A percentile compares a stretch with the other conserved stretches of the same genome.
These are phyloP conservation scores for Phymatocera aterrima DNA, from an alignment of 2,888 invertebrate genomes.

Conservation along the genomic window DNA sequence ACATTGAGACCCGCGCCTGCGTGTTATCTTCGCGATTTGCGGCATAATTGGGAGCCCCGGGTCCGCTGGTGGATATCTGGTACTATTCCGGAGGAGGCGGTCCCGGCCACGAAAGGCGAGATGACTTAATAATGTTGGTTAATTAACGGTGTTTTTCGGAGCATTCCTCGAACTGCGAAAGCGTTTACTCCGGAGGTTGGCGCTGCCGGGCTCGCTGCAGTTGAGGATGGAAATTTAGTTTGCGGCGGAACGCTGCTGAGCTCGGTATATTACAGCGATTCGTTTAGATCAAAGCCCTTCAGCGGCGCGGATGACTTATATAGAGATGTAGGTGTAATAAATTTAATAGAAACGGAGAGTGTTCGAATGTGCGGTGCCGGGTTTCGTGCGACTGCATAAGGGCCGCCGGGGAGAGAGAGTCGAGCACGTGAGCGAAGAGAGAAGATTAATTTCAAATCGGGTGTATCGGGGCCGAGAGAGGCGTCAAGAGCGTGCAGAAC, in stretches of 20 bases:
- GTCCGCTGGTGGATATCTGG: constrained; percentile 18
- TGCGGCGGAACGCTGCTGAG: neutral
- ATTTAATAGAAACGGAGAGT: constrained; percentile 41
- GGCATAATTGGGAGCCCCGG: neutral
- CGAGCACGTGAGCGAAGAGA: constrained; percentile 24
- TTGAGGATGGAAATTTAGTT: neutral
- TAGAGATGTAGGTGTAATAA: constrained; percentile 39
- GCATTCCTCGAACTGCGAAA: constrained; percentile 29
- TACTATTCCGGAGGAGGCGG: constrained; percentile 2
- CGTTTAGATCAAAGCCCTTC: constrained; percentile 35
- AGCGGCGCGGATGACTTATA: constrained; percentile 40
- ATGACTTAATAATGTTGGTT: constrained; percentile 41
- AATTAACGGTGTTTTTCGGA: constrained; percentile 35
- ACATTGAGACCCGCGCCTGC: neutral
- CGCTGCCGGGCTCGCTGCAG: neutral
- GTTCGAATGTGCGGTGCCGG: neutral
- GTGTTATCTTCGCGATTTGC: constrained; percentile 18
- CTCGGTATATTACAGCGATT: constrained; percentile 5
- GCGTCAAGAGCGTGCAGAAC: constrained; percentile 46
- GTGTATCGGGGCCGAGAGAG: constrained; percentile 36
- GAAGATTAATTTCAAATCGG: constrained; percentile 44
- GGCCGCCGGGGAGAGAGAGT: constrained; percentile 18
- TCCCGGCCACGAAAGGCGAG: constrained; percentile 21
- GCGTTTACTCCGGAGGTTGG: neutral
- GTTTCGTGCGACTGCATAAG: constrained; percentile 27